Conservation (phyloP, 2,888 invertebrate species). For the Hirtodrosophila histrioides region DNA sequence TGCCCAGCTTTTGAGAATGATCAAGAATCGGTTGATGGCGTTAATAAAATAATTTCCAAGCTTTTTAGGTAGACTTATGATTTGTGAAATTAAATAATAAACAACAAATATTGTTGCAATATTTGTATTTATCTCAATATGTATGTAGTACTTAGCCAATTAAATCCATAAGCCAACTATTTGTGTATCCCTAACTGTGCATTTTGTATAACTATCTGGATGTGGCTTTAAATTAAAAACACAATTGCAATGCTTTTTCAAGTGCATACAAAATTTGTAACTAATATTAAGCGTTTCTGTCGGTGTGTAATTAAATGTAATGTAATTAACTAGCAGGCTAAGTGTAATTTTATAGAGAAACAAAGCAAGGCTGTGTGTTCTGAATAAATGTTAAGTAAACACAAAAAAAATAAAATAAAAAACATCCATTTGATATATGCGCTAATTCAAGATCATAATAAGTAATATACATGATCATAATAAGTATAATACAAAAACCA, state of each 20-base stretch:
- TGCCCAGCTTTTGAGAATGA: not conserved
- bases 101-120: constrained; percentile 11
- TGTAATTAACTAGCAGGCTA: constrained; percentile 59
- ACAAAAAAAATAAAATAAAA: constrained; percentile 29
- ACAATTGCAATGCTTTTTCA: constrained; percentile 31
- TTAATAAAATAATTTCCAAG: constrained; percentile 17
- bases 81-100: constrained; percentile 5
- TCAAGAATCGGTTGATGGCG: not conserved
- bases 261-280: constrained; percentile 1
- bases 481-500: constrained; percentile 21
- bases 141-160: constrained; percentile 39
- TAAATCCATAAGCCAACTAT: constrained; percentile 12
- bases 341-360: constrained; percentile 82
- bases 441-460: constrained; percentile 23
- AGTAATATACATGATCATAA: constrained; percentile 10
- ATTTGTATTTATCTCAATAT: constrained; percentile 12
- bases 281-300: constrained; percentile 38
- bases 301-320: constrained; percentile 47
- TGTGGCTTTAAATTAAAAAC: constrained; percentile 73
- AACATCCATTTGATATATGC: constrained; percentile 41
- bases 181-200: constrained; percentile 49
- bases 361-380: constrained; percentile 84
- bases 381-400: constrained; percentile 64
- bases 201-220: constrained; percentile 69
- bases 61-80: constrained; percentile 34